Percentiles rank a stretch among this genome's conserved stretches.
Evolutionary conservation across 2,797 vertebrate species (phyloP).

Genomic region (Coilia nasus): DNA sequence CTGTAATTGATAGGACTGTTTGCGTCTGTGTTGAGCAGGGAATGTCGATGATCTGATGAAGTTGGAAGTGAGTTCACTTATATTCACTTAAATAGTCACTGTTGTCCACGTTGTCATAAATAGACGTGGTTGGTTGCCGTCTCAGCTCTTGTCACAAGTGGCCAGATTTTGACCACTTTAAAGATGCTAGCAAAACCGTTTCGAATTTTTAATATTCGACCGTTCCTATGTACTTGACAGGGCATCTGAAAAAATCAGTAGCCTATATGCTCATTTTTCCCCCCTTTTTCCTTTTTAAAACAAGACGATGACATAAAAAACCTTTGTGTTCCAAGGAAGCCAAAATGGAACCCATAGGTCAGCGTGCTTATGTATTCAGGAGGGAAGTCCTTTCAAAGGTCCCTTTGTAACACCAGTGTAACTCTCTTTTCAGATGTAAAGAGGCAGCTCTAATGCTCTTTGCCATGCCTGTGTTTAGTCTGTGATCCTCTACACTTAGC

Average conservation of each 20-base stretch:
- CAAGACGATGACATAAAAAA: not conserved
- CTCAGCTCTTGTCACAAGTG: not conserved
- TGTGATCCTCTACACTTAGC: not conserved
- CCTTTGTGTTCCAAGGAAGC: not conserved
- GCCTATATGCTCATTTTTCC: not conserved
- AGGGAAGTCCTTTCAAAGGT: not conserved
- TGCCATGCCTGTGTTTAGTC: too few relatives aligned
- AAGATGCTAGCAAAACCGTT: constrained; percentile 14
- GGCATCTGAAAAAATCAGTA: not conserved
- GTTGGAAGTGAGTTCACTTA: not conserved
- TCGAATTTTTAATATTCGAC: constrained; percentile 16
- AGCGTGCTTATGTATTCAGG: not conserved
- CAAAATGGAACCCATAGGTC: not conserved
- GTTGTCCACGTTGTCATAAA: not conserved
- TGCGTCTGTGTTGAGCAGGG: not conserved
- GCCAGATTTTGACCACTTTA: not conserved
- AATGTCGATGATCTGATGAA: not conserved
- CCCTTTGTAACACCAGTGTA: not conserved
- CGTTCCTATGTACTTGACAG: not conserved
- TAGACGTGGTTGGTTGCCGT: not conserved
- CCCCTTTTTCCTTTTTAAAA: constrained; percentile 13
- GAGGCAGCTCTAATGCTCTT: too few relatives aligned
- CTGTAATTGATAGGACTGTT: constrained; percentile 8
- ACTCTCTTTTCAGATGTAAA: too few relatives aligned
- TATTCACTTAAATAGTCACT: not conserved